Percentiles rank a stretch among this genome's conserved stretches.
Conservation (phyloP, 2,797 vertebrate genomes). For the Pagetopsis macropterus region DNA sequence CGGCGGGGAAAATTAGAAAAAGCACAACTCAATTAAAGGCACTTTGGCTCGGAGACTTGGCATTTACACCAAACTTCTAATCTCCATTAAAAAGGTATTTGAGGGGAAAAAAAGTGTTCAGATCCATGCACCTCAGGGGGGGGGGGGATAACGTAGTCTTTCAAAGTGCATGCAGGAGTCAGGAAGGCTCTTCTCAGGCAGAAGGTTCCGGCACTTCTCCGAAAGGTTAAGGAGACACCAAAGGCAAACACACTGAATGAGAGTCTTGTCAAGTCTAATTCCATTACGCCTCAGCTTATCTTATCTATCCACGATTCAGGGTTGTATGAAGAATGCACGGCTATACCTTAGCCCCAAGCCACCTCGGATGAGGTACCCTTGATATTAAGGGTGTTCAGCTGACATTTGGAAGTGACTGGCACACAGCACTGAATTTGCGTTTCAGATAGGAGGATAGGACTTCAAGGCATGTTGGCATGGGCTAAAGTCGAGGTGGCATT, state of each 20-base stretch:
- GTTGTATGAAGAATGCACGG: conserved; percentile 73
- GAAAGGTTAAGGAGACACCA: conserved; percentile 85
- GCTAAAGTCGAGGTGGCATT: conserved; percentile 58
- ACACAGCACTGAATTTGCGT: conserved; percentile 70
- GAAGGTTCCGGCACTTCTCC: conserved; percentile 69
- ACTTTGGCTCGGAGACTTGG: conserved; percentile 83
- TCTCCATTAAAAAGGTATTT: conserved; percentile 87
- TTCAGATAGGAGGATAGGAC: conserved; percentile 70
- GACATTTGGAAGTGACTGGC: conserved; percentile 77
- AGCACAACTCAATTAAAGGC: conserved; percentile 86
- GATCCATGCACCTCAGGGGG: conserved; percentile 72
- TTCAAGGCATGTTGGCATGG: conserved; percentile 67
- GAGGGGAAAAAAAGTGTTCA: conserved; percentile 78
- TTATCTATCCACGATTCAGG: conserved; percentile 78
- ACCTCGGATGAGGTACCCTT: conserved; percentile 72
- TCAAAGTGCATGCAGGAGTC: conserved; percentile 76
- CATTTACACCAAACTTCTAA: conserved; percentile 86
- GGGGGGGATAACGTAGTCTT: conserved; percentile 66
- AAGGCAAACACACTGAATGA: conserved; percentile 82
- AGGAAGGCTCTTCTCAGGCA: conserved; percentile 70
- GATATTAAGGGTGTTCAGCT: conserved; percentile 76
- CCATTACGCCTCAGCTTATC: conserved; percentile 78
- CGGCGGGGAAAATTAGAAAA: conserved; percentile 79
- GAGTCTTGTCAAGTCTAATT: conserved; percentile 82
- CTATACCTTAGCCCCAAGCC: conserved; percentile 69